Evolutionary conservation across 1,140 invertebrate species (phyloP).

Genomic region (Anastrepha ludens): DNA sequence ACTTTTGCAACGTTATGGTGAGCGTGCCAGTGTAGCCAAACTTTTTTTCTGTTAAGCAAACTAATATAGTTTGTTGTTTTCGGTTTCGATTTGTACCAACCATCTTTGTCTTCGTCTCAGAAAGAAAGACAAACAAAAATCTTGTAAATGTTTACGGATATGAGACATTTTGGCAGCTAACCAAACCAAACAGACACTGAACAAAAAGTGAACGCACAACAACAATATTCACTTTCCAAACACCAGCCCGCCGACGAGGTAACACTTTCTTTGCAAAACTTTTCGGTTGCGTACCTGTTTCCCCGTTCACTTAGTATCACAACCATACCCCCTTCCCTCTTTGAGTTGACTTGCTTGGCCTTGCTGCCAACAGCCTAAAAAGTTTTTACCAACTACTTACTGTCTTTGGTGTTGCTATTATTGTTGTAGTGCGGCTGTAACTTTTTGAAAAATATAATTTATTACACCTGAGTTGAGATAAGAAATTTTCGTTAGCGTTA

Average conservation of each 20-base stretch:
- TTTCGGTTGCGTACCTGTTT: not conserved
- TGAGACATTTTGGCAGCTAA: slow-evolving; percentile 45
- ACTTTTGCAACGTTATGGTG: not conserved
- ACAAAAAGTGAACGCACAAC: not conserved
- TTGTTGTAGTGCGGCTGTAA: slow-evolving; percentile 30
- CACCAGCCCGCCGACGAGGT: not conserved
- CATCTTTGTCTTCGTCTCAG: slow-evolving; percentile 49
- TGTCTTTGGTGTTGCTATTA: slow-evolving; percentile 19
- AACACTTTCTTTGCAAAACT: slow-evolving; percentile 48
- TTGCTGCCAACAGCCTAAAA: slow-evolving; percentile 54
- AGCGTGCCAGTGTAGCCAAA: not conserved
- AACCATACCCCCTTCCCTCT: not conserved
- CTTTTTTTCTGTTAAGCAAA: not conserved
- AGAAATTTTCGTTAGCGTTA: slow-evolving; percentile 22
- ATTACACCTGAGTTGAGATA: slow-evolving; percentile 59
- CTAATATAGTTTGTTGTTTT: slow-evolving; percentile 34
- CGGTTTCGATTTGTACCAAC: not conserved
- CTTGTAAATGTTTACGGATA: slow-evolving; percentile 47
- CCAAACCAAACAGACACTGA: not conserved
- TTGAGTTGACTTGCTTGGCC: slow-evolving; percentile 60
- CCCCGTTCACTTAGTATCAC: not conserved
- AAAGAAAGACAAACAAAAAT: slow-evolving; percentile 59
- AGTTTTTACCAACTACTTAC: slow-evolving; percentile 42
- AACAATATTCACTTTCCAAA: not conserved
- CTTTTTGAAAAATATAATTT: slow-evolving; percentile 59